Conservation (phyloP, 1,140 invertebrate species). For the Antheraea pernyi region DNA sequence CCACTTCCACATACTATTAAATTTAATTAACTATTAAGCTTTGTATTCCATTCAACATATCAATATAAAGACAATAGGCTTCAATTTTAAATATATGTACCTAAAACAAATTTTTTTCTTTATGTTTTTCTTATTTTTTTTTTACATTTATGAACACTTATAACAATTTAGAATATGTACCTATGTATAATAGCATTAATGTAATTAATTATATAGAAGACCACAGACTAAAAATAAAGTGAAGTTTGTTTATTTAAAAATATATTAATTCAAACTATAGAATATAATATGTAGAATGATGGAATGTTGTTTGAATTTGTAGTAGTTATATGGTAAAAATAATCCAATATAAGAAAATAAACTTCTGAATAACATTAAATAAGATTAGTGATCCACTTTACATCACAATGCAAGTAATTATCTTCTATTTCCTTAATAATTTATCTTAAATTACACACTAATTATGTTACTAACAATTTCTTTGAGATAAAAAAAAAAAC, state of each 20-base stretch:
- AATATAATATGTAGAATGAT: constrained; percentile 12
- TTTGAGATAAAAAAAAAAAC: background rate
- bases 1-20: constrained; percentile 28
- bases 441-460: constrained; percentile 2
- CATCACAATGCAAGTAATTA: background rate
- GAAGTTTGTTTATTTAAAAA: background rate
- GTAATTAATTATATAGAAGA: constrained; percentile 50
- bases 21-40: constrained; percentile 27
- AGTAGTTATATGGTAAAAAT: background rate
- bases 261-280: background rate
- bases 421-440: background rate
- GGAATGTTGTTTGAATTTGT: constrained; percentile 27
- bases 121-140: constrained; percentile 60
- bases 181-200: constrained; percentile 12
- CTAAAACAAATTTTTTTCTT: constrained; percentile 39
- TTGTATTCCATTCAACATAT: constrained; percentile 33
- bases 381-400: constrained; percentile 1
- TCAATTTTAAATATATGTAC: constrained; percentile 49
- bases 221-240: constrained; percentile 29
- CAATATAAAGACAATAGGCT: constrained; percentile 40
- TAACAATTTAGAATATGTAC: constrained; percentile 71
- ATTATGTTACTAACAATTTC: constrained; percentile 6
- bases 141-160: constrained; percentile 75
- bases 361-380: background rate
- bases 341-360: too few species aligned